phyloP scores from a whole-genome alignment of 2,113 vertebrate genomes.

The Cryptomyrus ogoouensis region DNA sequence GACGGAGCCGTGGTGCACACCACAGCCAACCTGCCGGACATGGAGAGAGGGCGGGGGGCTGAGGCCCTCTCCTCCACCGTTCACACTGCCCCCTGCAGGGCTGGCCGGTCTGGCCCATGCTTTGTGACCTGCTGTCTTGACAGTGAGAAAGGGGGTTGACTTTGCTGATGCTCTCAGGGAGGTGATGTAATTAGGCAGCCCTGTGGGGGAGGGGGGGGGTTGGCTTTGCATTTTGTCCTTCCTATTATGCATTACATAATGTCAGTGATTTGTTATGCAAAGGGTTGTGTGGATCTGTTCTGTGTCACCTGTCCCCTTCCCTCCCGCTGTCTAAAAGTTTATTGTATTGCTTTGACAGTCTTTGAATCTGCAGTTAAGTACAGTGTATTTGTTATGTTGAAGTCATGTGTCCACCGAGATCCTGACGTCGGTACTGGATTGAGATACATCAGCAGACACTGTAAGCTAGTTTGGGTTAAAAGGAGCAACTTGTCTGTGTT shows the following conservation, averaged over 20 bases:
- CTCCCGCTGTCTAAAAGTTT: neutral
- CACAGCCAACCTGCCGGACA: neutral
- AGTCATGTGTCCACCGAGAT: slow-evolving; percentile 28
- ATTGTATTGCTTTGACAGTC: neutral
- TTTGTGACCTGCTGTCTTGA: neutral
- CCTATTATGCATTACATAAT: neutral
- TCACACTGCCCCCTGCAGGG: neutral
- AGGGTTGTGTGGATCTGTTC: neutral
- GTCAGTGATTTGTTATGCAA: slow-evolving; percentile 18
- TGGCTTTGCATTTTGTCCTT: neutral
- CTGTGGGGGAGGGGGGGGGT: neutral
- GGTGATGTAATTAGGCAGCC: neutral
- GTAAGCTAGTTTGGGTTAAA: slow-evolving; percentile 19
- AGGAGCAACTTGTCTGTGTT: slow-evolving; percentile 15
- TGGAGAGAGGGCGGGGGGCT: neutral
- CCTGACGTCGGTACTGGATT: neutral
- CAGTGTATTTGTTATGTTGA: slow-evolving; percentile 11
- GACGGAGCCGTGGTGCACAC: neutral
- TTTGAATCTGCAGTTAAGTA: neutral
- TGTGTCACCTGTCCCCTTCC: neutral
- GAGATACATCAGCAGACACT: neutral
- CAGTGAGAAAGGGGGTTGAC: neutral
- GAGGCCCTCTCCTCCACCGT: neutral
- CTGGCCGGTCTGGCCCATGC: neutral
- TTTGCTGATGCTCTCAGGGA: neutral